phyloP scores from a whole-genome alignment of 2,888 invertebrate genomes.

The Lamellibrachia satsuma region DNA sequence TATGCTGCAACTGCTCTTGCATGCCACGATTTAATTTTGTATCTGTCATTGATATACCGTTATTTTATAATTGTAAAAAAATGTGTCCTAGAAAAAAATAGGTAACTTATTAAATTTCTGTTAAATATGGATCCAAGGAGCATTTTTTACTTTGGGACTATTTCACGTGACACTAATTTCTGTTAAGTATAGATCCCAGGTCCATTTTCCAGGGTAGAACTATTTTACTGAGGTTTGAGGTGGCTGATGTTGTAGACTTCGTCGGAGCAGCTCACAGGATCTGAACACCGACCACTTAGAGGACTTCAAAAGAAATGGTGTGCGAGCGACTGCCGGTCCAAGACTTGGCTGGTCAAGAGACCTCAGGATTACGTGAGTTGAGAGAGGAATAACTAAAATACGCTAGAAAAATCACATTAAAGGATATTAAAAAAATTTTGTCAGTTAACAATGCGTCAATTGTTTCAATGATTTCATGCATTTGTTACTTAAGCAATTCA shows the following conservation, averaged over 20 bases:
- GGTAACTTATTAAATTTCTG: background rate
- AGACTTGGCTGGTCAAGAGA: slow-evolving; percentile 74
- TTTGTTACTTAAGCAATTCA: background rate
- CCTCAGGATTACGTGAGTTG: slow-evolving; percentile 30
- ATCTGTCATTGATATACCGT: too few species aligned
- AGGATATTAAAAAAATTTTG: too few species aligned
- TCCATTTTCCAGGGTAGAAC: too few species aligned
- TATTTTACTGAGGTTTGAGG: slow-evolving; percentile 52
- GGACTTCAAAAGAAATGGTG: slow-evolving; percentile 74
- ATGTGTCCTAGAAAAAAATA: too few species aligned
- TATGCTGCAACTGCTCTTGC: too few species aligned
- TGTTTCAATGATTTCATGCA: too few species aligned
- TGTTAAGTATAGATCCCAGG: too few species aligned
- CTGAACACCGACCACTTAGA: slow-evolving; percentile 59
- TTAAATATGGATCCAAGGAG: background rate
- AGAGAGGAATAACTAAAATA: background rate
- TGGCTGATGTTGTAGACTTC: slow-evolving; percentile 66
- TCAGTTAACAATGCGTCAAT: too few species aligned
- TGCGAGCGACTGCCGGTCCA: slow-evolving; percentile 79
- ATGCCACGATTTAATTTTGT: background rate
- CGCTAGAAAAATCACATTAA: too few species aligned
- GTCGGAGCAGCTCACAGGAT: slow-evolving; percentile 69
- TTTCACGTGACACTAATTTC: background rate
- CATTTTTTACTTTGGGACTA: background rate
- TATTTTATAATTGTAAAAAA: too few species aligned